Evolutionary conservation across 2,888 invertebrate genomes (phyloP).

Genomic region (Mellilla xanthometata): DNA sequence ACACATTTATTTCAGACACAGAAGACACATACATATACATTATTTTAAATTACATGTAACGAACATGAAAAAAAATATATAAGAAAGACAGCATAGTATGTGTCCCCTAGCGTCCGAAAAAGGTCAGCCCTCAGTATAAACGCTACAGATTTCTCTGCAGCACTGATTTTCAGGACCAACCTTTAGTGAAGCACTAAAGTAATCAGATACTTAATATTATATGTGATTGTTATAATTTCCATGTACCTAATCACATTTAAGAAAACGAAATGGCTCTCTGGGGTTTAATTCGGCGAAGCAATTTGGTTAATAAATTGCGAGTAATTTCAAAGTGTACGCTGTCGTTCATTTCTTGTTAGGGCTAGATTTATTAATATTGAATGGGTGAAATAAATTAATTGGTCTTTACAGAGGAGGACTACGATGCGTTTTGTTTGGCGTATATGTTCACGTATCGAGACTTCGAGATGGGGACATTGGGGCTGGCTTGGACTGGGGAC

Average conservation of each 20-base stretch:
- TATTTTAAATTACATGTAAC: too few relatives aligned
- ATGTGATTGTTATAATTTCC: conserved; percentile 12
- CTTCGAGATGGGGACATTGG: conserved; percentile 97
- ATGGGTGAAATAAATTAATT: conserved; percentile 2
- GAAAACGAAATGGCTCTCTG: conserved; percentile 32
- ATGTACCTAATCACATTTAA: conserved; percentile 31
- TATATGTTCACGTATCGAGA: conserved; percentile 99
- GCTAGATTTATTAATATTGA: conserved; percentile 26
- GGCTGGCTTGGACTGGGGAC: conserved; percentile 99
- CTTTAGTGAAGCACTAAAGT: too few relatives aligned
- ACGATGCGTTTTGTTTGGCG: conserved; percentile 98
- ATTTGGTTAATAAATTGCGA: conserved; percentile 44
- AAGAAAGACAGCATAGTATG: too few relatives aligned
- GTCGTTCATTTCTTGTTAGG: conserved; percentile 21
- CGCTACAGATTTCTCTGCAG: too few relatives aligned
- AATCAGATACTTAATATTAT: not conserved
- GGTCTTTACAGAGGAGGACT: conserved; percentile 92
- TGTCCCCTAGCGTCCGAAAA: too few relatives aligned
- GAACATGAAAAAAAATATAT: too few relatives aligned
- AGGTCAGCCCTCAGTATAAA: too few relatives aligned
- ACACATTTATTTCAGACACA: too few relatives aligned
- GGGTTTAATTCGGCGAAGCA: conserved; percentile 37
- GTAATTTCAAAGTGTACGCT: conserved; percentile 25
- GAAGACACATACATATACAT: too few relatives aligned
- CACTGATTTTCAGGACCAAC: too few relatives aligned